Percentiles rank a stretch among this genome's conserved stretches.
Evolutionary conservation across 2,113 vertebrate genomes (phyloP).

Genomic region (Phaetusa simplex): DNA sequence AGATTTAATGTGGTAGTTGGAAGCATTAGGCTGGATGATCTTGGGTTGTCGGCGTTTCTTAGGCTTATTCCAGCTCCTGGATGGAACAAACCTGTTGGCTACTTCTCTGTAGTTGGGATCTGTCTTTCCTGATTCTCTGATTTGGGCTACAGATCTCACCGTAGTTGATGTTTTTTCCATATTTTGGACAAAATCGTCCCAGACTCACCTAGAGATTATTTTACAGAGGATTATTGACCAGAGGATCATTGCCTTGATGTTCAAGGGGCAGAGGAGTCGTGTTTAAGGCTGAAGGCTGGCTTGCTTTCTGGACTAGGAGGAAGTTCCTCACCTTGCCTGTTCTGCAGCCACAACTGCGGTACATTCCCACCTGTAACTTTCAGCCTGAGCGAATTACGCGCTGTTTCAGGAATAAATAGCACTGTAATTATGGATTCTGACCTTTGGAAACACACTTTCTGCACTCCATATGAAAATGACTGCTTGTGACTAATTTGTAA

Average conservation of each 20-base stretch:
- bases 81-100: neutral
- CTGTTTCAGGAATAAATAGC: neutral
- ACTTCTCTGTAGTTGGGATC: neutral
- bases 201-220: neutral
- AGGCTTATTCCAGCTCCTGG: neutral
- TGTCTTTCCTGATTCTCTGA: neutral
- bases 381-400: neutral
- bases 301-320: neutral
- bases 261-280: neutral
- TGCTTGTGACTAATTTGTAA: neutral
- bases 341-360: neutral
- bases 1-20: neutral
- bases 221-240: neutral
- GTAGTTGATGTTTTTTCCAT: rapidly evolving
- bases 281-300: neutral
- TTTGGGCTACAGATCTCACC: neutral
- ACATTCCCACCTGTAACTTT: rapidly evolving
- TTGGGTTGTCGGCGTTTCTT: neutral
- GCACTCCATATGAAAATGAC: neutral
- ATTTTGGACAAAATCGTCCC: neutral
- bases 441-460: neutral
- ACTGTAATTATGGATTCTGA: neutral
- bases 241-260: neutral
- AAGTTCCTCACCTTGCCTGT: neutral
- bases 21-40: neutral